These are phyloP conservation scores for Tenthredo distinguenda DNA, from an alignment of 2,888 invertebrate species.

Conservation along the genomic window DNA sequence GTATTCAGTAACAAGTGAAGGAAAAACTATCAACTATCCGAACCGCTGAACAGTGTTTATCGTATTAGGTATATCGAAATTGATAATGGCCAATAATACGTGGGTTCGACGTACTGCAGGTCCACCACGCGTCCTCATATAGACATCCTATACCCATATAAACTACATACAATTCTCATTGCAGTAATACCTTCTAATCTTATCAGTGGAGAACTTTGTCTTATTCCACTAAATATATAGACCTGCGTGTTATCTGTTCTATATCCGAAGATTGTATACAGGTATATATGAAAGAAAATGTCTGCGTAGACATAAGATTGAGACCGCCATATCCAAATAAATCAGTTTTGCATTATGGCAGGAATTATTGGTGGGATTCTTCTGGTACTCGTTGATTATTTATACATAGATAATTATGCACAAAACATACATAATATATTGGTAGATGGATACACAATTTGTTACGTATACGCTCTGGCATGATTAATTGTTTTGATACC, in stretches of 20 bases:
- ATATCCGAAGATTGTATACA: neutral
- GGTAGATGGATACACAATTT: neutral
- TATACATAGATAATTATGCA: neutral
- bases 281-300: conserved; percentile 5
- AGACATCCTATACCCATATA: neutral
- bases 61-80: neutral
- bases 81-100: neutral
- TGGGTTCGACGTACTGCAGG: neutral
- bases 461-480: neutral
- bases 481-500: conserved; percentile 15
- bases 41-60: neutral
- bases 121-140: neutral
- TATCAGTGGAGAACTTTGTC: conserved; percentile 20
- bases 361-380: neutral
- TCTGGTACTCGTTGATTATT: neutral
- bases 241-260: neutral
- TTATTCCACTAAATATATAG: conserved; percentile 10
- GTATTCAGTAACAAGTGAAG: neutral
- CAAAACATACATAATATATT: neutral
- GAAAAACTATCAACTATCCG: neutral
- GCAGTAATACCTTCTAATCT: neutral
- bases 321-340: neutral
- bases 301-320: neutral
- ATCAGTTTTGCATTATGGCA: neutral
- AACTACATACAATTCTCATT: neutral